Base-by-base conservation (phyloP, 2,797 vertebrate genomes). In the Bucorvus abyssinicus region DNA sequence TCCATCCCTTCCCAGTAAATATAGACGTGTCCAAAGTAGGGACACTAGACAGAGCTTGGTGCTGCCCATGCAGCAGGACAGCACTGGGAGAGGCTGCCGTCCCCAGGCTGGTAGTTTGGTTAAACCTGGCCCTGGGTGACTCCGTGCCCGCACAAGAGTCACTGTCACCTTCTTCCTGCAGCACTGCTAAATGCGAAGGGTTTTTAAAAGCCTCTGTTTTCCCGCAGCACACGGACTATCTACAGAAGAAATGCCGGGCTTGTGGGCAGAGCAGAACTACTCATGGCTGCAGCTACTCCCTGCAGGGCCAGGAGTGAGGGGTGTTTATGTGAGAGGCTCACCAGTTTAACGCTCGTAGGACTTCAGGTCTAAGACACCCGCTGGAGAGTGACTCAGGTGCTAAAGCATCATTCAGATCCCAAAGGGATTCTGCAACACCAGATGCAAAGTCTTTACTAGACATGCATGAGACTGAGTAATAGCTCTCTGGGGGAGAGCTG, bases 1-100 rank as follows among this genome's bases (percentile, higher is more conserved):
- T 8, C n/a, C 69, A 4, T n/a, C 50, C 53, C 6, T 0, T 14
- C 16, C 20, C 71, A 36, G 44, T 3, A 29, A 5, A 4, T 0
- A 24, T 0, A 19, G 22, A 8, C 4, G 34, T 14, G 13, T 15
- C 80, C 57, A 3, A 1, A 19, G 0, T 1, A 12, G 53, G 49
- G 20, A 15, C 34, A 0, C 36, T 16, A 12, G 50, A 20, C 59
- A 30, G 78, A 10, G 15, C 4, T 0, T 2, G 8, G 19, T 10
- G 56, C 61, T 50, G 69, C 59, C 26, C 2, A 0, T 2, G 68
- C 9, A 8, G 63, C 38, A 26, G 56, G 50, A 10, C 80, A 40
- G 69, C 32, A 4, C 1, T 0, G 73, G 36, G 42, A 34, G 19
- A 42, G 38, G 38, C 38, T 40, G 38, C 8, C 38, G 38, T 40